Conservation (phyloP, 2,113 vertebrate species). For the Zosterops pallidus region DNA sequence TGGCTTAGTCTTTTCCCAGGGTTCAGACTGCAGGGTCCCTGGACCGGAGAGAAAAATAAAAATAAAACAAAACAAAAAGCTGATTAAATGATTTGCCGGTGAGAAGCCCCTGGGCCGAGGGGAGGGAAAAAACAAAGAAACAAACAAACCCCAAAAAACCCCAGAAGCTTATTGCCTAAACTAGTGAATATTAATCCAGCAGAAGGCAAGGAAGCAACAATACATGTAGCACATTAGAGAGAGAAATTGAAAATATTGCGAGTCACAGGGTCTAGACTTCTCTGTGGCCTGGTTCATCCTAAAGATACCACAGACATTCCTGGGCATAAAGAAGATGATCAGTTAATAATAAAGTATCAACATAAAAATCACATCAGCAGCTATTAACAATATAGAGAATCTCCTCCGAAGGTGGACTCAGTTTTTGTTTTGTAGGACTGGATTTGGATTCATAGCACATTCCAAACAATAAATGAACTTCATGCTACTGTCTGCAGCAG, state of each 20-base stretch:
- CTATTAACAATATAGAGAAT: neutral
- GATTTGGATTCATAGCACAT: neutral
- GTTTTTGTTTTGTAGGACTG: neutral
- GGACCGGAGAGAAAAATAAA: neutral
- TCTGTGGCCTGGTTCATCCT: neutral
- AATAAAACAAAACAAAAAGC: neutral
- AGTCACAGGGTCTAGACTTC: no score
- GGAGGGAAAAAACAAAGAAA: neutral
- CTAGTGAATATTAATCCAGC: neutral
- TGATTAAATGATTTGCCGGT: neutral
- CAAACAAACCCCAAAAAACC: no score
- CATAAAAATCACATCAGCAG: neutral
- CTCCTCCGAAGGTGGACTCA: neutral
- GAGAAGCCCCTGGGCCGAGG: neutral
- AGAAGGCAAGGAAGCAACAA: no score
- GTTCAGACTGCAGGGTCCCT: rapidly evolving
- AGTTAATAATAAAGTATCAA: neutral
- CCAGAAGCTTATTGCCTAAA: neutral
- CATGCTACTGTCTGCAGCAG: neutral
- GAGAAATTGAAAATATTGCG: neutral
- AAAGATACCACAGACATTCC: neutral
- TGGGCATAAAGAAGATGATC: neutral
- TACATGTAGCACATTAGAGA: neutral
- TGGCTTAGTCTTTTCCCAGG: neutral
- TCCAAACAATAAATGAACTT: neutral